Evolutionary conservation across 2,113 vertebrate species (phyloP), one percentile per base, ranked within the genome.

Genomic region (Aegithalos caudatus): DNA sequence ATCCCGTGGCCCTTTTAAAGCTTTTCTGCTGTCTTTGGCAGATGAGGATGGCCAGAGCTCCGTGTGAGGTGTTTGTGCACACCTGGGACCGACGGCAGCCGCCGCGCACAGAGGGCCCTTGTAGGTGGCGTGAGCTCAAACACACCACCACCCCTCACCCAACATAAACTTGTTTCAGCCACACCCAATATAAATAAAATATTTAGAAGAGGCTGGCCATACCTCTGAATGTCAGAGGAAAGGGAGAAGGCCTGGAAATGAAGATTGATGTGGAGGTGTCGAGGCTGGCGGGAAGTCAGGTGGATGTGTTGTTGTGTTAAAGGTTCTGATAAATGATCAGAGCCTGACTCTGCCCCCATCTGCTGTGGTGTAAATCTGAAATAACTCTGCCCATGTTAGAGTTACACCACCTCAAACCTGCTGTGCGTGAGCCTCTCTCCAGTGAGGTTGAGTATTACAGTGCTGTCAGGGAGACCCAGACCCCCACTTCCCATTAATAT

Each of bases 211-310:
- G 65, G 28, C 44, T 66, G 61, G 40, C 54, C 1, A 0, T 88
- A 9, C 16, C 1, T 57, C 62, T 92, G 88, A 57, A 45, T 38
- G 69, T 72, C 47, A 16, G 62, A 0, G 2, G 54, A 56, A 70
- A 82, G 93, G 11, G 53, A 86, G 94, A 50, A 88, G 35, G 87
- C 35, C 60, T 94, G 94, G 78, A 53, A 83, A 76, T 58, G 87
- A 92, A 91, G 67, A 94, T 40, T 78, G 88, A 33, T 7, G 1
- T 4, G 58, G 66, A 81, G 50, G 70, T 81, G 89, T 42, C 23
- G 24, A 71, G 37, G 66, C 72, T 69, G 13, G 1, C 0, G 4
- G 57, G 62, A 31, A 40, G 73, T 19, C 70, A 66, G 83, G 50
- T 37, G 69, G 16, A 19, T 10, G 74, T 13, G 19, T 10, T 0